Percentiles rank a stretch among this genome's conserved stretches.
Evolutionary conservation across 1,140 invertebrate genomes (phyloP).

Genomic region (Dreissena polymorpha): DNA sequence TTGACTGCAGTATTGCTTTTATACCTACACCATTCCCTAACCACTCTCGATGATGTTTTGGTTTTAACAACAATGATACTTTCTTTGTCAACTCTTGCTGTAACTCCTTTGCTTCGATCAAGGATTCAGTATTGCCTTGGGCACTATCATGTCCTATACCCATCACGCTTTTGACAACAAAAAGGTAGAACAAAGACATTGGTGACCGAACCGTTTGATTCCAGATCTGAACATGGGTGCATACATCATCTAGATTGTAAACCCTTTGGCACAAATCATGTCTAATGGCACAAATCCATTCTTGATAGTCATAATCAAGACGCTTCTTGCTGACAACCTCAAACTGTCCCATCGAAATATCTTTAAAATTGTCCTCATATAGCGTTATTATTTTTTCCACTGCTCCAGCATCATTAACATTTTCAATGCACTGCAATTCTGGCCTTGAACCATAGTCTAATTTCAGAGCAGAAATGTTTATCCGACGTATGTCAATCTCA

Average conservation of each 20-base stretch:
- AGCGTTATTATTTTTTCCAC: conserved; percentile 39
- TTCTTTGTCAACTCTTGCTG: conserved; percentile 47
- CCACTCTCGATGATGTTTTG: conserved; percentile 59
- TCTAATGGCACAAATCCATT: conserved; percentile 52
- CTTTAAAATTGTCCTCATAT: conserved; percentile 54
- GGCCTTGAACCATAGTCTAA: conserved; percentile 26
- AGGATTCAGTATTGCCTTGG: conserved; percentile 12
- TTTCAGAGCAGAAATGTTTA: conserved; percentile 52
- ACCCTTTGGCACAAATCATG: conserved; percentile 20
- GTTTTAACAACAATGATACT: conserved; percentile 35
- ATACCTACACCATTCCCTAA: conserved; percentile 51
- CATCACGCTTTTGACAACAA: conserved; percentile 45
- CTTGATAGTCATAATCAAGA: conserved; percentile 43
- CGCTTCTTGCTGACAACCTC: conserved; percentile 30
- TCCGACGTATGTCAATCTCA: conserved; percentile 27
- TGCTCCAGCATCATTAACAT: conserved; percentile 31
- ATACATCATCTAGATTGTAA: conserved; percentile 33
- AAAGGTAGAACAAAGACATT: conserved; percentile 36
- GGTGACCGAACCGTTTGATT: conserved; percentile 25
- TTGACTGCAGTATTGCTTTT: not conserved
- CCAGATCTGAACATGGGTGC: conserved; percentile 44
- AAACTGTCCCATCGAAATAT: conserved; percentile 9
- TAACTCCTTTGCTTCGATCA: conserved; percentile 29
- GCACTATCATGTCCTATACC: conserved; percentile 23
- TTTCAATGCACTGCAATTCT: conserved; percentile 37